Base-by-base conservation (phyloP, 2,797 vertebrate genomes). In the Carcharodon carcharias region DNA sequence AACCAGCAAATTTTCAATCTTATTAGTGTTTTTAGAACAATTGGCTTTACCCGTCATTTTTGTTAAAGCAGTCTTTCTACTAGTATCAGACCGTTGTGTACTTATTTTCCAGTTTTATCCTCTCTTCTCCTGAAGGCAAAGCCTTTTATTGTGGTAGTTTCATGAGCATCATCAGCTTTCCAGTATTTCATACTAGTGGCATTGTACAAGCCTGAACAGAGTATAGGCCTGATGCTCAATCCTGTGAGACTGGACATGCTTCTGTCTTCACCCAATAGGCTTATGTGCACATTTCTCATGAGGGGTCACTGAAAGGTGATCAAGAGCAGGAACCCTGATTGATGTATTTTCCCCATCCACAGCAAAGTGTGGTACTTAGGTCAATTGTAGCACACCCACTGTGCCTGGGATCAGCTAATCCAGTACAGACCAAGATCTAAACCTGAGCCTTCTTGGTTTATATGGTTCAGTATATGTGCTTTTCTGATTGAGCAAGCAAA, bases 221-320 rank as follows among this genome's bases (percentile, higher is more conserved):
- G 85, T 54, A 54, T 54, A 26, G 45, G 23, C 26, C 23, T 3
- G 23, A 45, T 54, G 85, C 21, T 87, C 5, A 1, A 88, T 28
- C 85, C 11, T 31, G 21, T 88, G 45, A 40, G 85, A 88, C 50
- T 50, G 56, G 50, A 88, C 21, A 31, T 88, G 85, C 85, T 28
- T 2, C 23, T 28, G 23, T 88, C 85, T 88, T 88, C 7, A 26
- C 26, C 26, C 45, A 85, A 85, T 45, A 85, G 40, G 5, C 40
- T 82, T 54, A 54, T 26, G 56, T 50, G 26, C 23, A 88, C 85
- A 50, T 87, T 88, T 82, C 40, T 82, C 2, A 82, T 31, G 40
- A 82, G 77, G 77, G 77, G 77, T 82, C 40, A 82, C n/a, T 82
- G n/a, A n/a, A 82, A 82, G 14, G 77, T 82, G n/a, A 82, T 82